A percentile compares a stretch with the other conserved stretches of the same genome.
These are phyloP conservation scores for Indri indri DNA, from an alignment of 2,113 vertebrate species.

Conservation along the genomic window DNA sequence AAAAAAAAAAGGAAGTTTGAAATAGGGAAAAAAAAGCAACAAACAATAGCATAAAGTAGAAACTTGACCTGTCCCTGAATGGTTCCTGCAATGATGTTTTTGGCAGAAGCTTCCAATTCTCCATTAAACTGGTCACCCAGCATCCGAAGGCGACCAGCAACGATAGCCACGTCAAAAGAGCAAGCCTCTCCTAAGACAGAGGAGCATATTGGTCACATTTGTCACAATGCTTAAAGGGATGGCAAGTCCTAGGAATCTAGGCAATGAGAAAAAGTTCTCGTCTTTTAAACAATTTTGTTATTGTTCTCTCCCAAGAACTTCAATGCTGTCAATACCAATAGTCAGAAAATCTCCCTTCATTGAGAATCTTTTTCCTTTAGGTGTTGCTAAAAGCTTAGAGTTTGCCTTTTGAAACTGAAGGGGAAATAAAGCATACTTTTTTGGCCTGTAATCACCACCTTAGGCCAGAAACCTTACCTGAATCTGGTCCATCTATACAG, in stretches of 20 bases:
- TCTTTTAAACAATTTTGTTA: background rate
- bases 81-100: background rate
- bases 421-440: constrained; percentile 7
- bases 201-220: background rate
- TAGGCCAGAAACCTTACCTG: constrained; percentile 67
- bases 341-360: background rate
- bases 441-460: background rate
- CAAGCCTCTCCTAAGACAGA: constrained; percentile 47
- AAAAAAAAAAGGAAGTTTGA: background rate
- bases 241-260: background rate
- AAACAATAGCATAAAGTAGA: background rate
- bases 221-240: background rate
- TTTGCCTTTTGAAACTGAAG: constrained; percentile 23
- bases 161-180: constrained; percentile 58
- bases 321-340: background rate
- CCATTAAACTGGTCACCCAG: constrained; percentile 76
- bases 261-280: background rate
- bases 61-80: constrained; percentile 64
- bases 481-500: accelerated
- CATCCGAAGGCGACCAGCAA: constrained; percentile 69
- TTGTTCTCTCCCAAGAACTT: background rate
- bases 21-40: background rate
- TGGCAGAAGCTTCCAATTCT: constrained; percentile 69
- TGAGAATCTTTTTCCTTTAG: background rate
- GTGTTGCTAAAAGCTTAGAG: background rate